phyloP scores from a whole-genome alignment of 2,888 invertebrate genomes.

The Digitonthophagus gazella region DNA sequence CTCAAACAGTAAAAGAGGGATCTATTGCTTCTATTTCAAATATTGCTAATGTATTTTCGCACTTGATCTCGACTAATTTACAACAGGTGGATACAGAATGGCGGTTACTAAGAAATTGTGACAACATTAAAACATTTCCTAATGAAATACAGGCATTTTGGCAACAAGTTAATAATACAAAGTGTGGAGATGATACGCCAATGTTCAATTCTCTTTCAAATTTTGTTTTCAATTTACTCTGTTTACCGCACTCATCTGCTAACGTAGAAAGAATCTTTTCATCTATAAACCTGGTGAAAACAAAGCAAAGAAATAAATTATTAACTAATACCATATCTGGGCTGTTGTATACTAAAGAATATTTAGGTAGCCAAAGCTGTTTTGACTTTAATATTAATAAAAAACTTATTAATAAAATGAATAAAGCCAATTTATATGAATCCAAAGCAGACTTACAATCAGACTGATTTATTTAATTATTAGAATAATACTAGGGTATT shows the following conservation, averaged over 20 bases:
- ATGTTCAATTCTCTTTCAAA: neutral
- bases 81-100: conserved; percentile 3
- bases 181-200: neutral
- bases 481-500: no score
- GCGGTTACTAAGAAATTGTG: neutral
- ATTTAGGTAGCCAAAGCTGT: neutral
- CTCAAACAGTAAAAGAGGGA: neutral
- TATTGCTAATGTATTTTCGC: conserved; percentile 1
- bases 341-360: neutral
- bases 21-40: neutral
- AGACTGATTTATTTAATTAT: no score
- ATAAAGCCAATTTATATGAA: no score
- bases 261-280: conserved; percentile 11
- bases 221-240: neutral
- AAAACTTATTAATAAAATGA: neutral
- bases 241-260: conserved; percentile 8
- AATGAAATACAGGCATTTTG: neutral
- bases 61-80: neutral
- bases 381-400: neutral
- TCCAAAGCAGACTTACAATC: no score
- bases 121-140: neutral
- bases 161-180: neutral
- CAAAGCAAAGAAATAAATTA: conserved; percentile 7
- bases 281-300: conserved; percentile 11
- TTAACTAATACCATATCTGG: conserved; percentile 3